Percentiles rank a stretch among this genome's conserved stretches.
These are phyloP conservation scores for Parasteatoda tepidariorum DNA, from an alignment of 1,140 invertebrate genomes.

Conservation along the genomic window DNA sequence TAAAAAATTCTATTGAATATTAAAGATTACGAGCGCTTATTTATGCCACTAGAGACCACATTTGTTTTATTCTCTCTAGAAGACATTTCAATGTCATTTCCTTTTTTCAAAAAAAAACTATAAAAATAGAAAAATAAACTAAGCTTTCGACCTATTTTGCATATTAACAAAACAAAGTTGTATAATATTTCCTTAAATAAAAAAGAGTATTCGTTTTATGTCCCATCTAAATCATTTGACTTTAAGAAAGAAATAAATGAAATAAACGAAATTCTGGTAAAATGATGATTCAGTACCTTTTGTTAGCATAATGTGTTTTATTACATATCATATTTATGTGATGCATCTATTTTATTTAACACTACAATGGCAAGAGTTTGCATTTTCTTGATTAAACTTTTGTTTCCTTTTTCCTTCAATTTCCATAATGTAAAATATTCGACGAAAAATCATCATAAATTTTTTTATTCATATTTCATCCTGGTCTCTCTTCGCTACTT, in stretches of 20 bases:
- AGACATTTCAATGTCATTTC: no score
- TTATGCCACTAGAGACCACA: no score
- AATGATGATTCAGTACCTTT: conserved; percentile 20
- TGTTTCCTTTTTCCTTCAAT: conserved; percentile 27
- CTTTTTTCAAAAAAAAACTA: no score
- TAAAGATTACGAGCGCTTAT: no score
- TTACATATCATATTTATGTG: conserved; percentile 36
- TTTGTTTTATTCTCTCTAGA: no score
- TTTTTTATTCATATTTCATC: conserved; percentile 35
- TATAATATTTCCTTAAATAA: no score
- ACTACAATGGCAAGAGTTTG: conserved; percentile 11
- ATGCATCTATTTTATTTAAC: conserved; percentile 43
- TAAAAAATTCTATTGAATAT: no score
- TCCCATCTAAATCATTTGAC: not conserved
- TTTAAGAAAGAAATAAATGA: no score
- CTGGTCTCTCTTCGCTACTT: not conserved
- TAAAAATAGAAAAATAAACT: no score
- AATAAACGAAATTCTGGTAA: conserved; percentile 3
- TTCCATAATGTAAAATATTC: conserved; percentile 33
- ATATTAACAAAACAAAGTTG: no score
- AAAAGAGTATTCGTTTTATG: not conserved
- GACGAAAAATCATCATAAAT: conserved; percentile 30
- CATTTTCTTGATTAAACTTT: conserved; percentile 45
- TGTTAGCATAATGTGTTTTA: conserved; percentile 1
- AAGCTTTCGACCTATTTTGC: no score